Evolutionary conservation across 2,888 invertebrate genomes (phyloP), one percentile per base, ranked within the genome.

Genomic region (Tenthredo distinguenda): DNA sequence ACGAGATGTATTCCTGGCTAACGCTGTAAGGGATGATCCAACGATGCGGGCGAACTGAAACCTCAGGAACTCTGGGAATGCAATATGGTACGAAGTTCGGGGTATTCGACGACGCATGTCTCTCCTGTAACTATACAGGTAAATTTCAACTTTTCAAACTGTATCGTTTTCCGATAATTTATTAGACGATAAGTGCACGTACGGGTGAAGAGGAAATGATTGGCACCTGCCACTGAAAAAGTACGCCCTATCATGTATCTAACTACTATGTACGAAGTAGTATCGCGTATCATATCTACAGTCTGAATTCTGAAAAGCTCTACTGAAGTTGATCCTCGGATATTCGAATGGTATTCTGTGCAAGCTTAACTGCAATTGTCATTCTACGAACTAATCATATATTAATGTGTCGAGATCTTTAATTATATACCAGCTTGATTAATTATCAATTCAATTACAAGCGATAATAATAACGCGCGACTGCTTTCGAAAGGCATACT

Each of bases 201-300:
- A 21, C 26, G 40, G 21, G 21, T 43, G 40, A 40, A 21, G 72
- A 43, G 21, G 43, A 21, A 74, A 74, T 74, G 72, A 74, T 74
- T 74, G 26, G 43, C 72, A 74, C 72, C 72, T 74, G 72, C 43
- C 43, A 74, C 43, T 31, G 43, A 43, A 18, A 71, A 43, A 40
- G n/a, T 74, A 74, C 43, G 43, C 72, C 72, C 40, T 74, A 37
- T 71, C 37, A 37, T 37, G 18, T 37, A 71, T n/a, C 7, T 15
- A 43, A 74, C 43, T 43, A 26, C 43, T 21, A 43, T 43, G 43
- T 40, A 74, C 26, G 72, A 43, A 43, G 43, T 72, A 72, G 9
- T n/a, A 18, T n/a, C 43, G 37, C 9, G 0, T 62, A 62, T 62
- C 34, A 34, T 34, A 68, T 34, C 18, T 31, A 68, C 12, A 12